Base-by-base conservation (phyloP, 2,797 vertebrate genomes). In the Somateria mollissima region DNA sequence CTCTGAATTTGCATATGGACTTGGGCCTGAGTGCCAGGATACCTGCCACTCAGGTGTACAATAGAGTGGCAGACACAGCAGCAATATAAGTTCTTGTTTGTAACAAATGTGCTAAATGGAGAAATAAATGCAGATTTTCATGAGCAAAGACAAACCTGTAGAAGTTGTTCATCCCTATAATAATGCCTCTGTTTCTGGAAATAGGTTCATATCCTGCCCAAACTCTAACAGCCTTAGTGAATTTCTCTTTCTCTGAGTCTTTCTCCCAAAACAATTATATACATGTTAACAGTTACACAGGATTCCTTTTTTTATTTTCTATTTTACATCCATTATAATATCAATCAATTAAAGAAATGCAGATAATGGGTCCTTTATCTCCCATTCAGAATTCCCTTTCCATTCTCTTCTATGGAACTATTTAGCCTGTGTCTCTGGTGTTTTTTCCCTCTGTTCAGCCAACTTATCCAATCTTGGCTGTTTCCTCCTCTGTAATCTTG, bases 401-500 rank as follows among this genome's bases (percentile, higher is more conserved):
- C 57, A 32, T 72, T 84, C 60, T 82, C 24, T n/a, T 89, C 62
- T 72, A 20, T 84, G 64, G 77, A 73, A 66, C 45, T 7, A 19
- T 56, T 87, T 84, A 92, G 36, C 60, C 45, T 61, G 6, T n/a
- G 27, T 58, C 61, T 67, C 56, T 64, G 77, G 12, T 79, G 39
- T 61, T 86, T 69, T 91, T 95, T 89, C 77, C 69, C 13, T 71
- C 61, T 71, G 34, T 58, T 82, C 83, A 74, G 27, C 5, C 62
- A 62, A 30, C 14, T 97, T 94, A 96, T 95, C 87, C 91, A 95
- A 64, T 90, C 91, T 92, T 89, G 64, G 36, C 36, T 3, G 0
- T 88, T 95, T 96, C 96, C 89, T 94, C 60, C 6, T 0, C 83
- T 74, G 74, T 89, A 91, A 94, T 92, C 91, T 95, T 87, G 87